Evolutionary conservation across 2,797 vertebrate species (phyloP).

Genomic region (Simalia tracyae): DNA sequence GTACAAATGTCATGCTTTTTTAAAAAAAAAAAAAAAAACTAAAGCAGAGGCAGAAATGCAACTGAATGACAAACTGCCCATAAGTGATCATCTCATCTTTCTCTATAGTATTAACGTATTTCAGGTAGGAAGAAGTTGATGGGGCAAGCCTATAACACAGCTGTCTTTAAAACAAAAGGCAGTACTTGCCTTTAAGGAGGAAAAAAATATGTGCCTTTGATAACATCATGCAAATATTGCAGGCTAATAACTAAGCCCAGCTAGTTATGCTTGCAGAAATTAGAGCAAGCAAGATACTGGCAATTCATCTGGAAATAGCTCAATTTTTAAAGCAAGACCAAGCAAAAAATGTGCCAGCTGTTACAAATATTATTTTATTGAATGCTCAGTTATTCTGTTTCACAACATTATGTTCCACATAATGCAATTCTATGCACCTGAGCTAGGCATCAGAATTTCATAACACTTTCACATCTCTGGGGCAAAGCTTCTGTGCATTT

Average conservation of each 20-base stretch:
- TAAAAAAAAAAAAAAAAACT: background rate
- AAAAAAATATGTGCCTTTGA: constrained; percentile 41
- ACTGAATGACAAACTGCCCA: background rate
- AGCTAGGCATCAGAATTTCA: constrained; percentile 42
- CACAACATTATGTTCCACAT: constrained; percentile 53
- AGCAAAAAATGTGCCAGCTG: constrained; percentile 39
- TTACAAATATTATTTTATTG: constrained; percentile 56
- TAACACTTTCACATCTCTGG: constrained; percentile 50
- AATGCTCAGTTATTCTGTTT: constrained; percentile 51
- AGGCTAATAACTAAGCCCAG: constrained; percentile 41
- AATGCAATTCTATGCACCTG: constrained; percentile 57
- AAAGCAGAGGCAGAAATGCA: background rate
- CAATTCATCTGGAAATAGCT: constrained; percentile 41
- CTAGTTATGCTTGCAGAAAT: constrained; percentile 57
- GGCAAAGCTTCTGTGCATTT: constrained; percentile 52
- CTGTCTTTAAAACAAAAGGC: constrained; percentile 58
- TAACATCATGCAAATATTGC: constrained; percentile 48
- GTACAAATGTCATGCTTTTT: background rate
- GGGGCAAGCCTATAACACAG: constrained; percentile 12
- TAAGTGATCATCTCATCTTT: background rate
- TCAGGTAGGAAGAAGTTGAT: background rate
- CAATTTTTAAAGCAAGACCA: constrained; percentile 38
- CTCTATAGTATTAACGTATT: background rate
- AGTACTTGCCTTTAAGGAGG: constrained; percentile 28
- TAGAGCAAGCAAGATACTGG: constrained; percentile 42